A percentile compares a stretch with the other conserved stretches of the same genome.
Conservation (phyloP, 2,888 invertebrate genomes). For the Drosophila affinis region DNA sequence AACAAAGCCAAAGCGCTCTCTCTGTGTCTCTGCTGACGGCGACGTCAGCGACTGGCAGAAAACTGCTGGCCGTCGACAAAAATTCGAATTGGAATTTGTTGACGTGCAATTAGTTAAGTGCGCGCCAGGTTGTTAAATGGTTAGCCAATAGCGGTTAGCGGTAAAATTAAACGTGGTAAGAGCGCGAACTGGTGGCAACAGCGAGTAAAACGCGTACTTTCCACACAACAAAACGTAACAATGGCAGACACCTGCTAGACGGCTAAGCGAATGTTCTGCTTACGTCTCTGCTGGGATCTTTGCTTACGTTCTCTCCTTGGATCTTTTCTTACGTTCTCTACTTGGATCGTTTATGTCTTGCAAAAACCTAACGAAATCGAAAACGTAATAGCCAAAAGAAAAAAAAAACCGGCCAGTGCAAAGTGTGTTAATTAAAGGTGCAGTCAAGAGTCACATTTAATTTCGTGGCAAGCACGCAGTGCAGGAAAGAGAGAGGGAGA, state of each 20-base stretch:
- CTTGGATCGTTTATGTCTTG: background rate
- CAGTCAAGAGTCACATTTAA: background rate
- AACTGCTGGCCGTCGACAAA: constrained; percentile 27
- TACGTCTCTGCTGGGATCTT: background rate
- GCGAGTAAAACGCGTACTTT: background rate
- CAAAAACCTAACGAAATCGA: background rate
- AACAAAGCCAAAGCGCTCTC: constrained; percentile 10
- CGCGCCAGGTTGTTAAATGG: constrained; percentile 27
- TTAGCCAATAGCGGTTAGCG: background rate
- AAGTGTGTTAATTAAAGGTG: background rate
- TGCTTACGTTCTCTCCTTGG: background rate
- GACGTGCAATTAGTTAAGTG: constrained; percentile 54
- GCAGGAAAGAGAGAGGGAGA: background rate
- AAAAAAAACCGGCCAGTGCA: constrained; percentile 9
- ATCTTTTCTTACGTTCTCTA: background rate
- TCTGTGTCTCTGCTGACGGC: constrained; percentile 11
- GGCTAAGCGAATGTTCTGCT: background rate
- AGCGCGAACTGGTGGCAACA: constrained; percentile 17
- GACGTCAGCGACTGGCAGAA: constrained; percentile 19
- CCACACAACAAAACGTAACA: background rate
- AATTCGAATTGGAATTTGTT: constrained; percentile 44
- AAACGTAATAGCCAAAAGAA: constrained; percentile 19
- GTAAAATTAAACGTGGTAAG: constrained; percentile 13
- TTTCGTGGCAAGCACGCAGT: background rate
- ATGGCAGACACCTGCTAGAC: constrained; percentile 27